Percentiles rank a stretch among this genome's conserved stretches.
These are phyloP conservation scores for Myzus persicae DNA, from an alignment of 1,140 invertebrate species.

Conservation along the genomic window DNA sequence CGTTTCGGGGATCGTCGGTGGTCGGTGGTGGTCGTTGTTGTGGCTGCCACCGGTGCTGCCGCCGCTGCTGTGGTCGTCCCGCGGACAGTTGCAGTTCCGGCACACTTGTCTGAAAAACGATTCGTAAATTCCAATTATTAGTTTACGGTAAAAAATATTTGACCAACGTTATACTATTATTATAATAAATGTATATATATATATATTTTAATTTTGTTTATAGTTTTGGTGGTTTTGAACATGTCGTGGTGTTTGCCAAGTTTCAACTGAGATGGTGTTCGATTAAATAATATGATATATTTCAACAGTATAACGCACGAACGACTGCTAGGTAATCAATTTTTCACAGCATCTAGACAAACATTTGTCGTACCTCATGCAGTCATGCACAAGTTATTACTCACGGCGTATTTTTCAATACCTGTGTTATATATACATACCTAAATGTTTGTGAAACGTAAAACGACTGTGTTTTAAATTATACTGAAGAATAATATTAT, in stretches of 20 bases:
- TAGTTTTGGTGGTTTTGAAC: not conserved
- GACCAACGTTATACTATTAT: not conserved
- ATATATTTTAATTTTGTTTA: not conserved
- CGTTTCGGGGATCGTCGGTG: not conserved
- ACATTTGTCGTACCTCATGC: not conserved
- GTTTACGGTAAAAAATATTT: no score
- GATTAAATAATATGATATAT: not conserved
- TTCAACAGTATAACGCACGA: not conserved
- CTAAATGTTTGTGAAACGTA: not conserved
- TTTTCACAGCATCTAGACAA: not conserved
- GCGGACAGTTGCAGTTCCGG: slow-evolving; percentile 75
- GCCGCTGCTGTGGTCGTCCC: slow-evolving; percentile 68
- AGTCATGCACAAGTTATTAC: not conserved
- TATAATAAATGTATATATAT: not conserved
- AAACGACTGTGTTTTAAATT: not conserved
- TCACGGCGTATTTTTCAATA: not conserved
- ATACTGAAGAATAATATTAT: no score
- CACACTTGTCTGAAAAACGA: slow-evolving; percentile 71
- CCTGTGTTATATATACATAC: not conserved
- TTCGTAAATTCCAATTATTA: not conserved
- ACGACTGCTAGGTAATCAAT: not conserved
- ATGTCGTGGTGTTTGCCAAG: not conserved
- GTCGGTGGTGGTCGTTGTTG: not conserved
- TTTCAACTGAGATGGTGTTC: not conserved
- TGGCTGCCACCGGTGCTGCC: slow-evolving; percentile 60